A percentile compares a stretch with the other conserved stretches of the same genome.
Conservation (phyloP, 2,113 vertebrate genomes). For the Oryzias celebensis region DNA sequence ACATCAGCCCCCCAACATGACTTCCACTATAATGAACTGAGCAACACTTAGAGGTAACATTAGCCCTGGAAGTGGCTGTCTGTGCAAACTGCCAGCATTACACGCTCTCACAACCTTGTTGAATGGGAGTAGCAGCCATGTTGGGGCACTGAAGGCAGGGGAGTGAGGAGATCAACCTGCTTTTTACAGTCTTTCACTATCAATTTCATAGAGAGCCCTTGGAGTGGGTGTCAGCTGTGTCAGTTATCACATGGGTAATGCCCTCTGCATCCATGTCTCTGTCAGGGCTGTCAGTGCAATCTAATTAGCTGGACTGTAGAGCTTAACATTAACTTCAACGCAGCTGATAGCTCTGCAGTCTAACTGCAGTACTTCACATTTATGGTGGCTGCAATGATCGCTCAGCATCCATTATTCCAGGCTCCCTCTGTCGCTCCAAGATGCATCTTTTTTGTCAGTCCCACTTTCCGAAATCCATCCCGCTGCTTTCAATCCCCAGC, state of each 20-base stretch:
- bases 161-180: neutral
- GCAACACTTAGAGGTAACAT: conserved; percentile 23
- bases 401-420: conserved; percentile 28
- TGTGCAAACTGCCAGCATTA: conserved; percentile 15
- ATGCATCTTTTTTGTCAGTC: conserved; percentile 1
- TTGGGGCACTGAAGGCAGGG: neutral
- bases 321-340: conserved; percentile 59
- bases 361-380: conserved; percentile 54
- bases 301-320: conserved; percentile 60
- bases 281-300: conserved; percentile 59
- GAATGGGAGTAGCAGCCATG: conserved; percentile 10
- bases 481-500: neutral
- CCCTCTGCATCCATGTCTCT: conserved; percentile 29
- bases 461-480: neutral
- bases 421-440: neutral
- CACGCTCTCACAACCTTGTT: conserved; percentile 11
- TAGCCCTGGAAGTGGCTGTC: conserved; percentile 3
- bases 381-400: conserved; percentile 53
- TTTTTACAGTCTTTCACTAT: conserved; percentile 10
- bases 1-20: conserved; percentile 28
- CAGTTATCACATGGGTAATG: conserved; percentile 50
- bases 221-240: conserved; percentile 40
- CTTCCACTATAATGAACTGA: conserved; percentile 19
- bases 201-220: conserved; percentile 32
- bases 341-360: conserved; percentile 44